Conservation (phyloP, 2,797 vertebrate species). For the Pampus argenteus region DNA sequence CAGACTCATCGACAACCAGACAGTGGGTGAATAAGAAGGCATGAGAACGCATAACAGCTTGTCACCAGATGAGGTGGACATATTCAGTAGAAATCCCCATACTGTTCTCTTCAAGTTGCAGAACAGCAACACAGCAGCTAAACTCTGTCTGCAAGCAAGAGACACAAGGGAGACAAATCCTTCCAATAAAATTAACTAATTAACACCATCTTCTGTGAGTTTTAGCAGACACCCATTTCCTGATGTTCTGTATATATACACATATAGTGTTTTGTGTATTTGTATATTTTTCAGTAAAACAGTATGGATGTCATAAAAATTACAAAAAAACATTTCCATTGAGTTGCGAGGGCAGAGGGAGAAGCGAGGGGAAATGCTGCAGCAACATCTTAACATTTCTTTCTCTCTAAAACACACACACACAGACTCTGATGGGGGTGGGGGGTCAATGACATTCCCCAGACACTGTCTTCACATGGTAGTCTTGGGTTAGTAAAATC, state of each 20-base stretch:
- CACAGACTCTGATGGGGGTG: too few relatives aligned
- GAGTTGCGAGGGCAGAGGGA: constrained; percentile 44
- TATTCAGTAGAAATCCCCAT: constrained; percentile 32
- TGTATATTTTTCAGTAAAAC: constrained; percentile 16
- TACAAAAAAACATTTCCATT: constrained; percentile 31
- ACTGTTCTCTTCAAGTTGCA: constrained; percentile 39
- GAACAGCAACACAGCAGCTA: constrained; percentile 33
- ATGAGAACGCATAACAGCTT: constrained; percentile 45
- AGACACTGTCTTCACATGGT: neutral
- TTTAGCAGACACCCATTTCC: constrained; percentile 12
- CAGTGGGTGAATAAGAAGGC: constrained; percentile 1
- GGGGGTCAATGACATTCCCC: constrained; percentile 34
- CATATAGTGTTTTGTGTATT: neutral
- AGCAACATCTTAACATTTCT: constrained; percentile 53
- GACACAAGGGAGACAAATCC: constrained; percentile 34
- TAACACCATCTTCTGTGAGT: constrained; percentile 33
- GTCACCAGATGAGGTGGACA: constrained; percentile 59
- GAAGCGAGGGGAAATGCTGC: constrained; percentile 40
- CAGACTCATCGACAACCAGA: constrained; percentile 10
- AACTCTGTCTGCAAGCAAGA: constrained; percentile 37
- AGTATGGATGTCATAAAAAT: constrained; percentile 20
- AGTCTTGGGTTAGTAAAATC: constrained; percentile 22
- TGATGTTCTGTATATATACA: neutral
- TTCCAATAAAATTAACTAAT: constrained; percentile 42
- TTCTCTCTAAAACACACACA: constrained; percentile 13